These are phyloP conservation scores for Agrochola litura DNA, from an alignment of 2,888 invertebrate genomes.

Conservation along the genomic window DNA sequence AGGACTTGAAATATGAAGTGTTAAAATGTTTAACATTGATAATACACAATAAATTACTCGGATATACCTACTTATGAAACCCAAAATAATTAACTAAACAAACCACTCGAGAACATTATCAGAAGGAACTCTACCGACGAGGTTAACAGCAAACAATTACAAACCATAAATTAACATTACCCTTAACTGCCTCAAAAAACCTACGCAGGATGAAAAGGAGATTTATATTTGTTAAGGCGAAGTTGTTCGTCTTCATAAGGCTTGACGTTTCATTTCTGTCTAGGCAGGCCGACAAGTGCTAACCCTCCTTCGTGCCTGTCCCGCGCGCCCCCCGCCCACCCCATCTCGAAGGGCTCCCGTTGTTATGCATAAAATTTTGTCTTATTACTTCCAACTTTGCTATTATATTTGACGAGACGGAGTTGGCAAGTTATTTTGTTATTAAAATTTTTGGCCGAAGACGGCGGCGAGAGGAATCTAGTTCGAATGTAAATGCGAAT, in stretches of 20 bases:
- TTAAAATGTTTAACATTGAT: slow-evolving; percentile 30
- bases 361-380: slow-evolving; percentile 90
- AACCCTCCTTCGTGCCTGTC: slow-evolving; percentile 76
- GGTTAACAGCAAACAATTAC: slow-evolving; percentile 74
- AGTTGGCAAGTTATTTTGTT: slow-evolving; percentile 90
- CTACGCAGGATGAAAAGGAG: slow-evolving; percentile 82
- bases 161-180: slow-evolving; percentile 84
- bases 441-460: slow-evolving; percentile 89
- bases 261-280: slow-evolving; percentile 89
- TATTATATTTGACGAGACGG: slow-evolving; percentile 89
- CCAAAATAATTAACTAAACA: slow-evolving; percentile 48
- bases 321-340: slow-evolving; percentile 66
- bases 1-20: slow-evolving; percentile 32
- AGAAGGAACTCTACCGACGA: slow-evolving; percentile 59
- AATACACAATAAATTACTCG: slow-evolving; percentile 12
- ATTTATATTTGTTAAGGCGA: slow-evolving; percentile 89
- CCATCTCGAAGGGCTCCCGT: slow-evolving; percentile 82
- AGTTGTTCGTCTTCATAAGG: slow-evolving; percentile 90
- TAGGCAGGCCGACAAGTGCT: slow-evolving; percentile 88
- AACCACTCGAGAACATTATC: slow-evolving; percentile 60
- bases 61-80: slow-evolving; percentile 15
- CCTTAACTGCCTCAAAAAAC: slow-evolving; percentile 82
- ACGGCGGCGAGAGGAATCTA: slow-evolving; percentile 82
- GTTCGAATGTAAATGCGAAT: slow-evolving; percentile 88
- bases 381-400: slow-evolving; percentile 90